phyloP scores from a whole-genome alignment of 2,888 invertebrate genomes.

The Erebia aethiops region DNA sequence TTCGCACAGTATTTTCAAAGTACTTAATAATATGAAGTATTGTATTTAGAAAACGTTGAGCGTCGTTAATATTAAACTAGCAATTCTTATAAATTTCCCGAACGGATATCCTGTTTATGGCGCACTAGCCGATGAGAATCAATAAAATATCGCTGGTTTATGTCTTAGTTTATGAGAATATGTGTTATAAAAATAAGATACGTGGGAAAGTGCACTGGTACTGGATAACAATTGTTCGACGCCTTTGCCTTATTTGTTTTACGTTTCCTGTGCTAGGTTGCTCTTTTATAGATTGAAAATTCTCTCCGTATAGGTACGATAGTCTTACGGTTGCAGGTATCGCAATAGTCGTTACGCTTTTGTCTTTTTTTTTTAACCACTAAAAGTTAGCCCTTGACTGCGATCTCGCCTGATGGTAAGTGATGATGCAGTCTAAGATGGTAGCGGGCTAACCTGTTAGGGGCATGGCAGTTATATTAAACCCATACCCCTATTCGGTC shows the following conservation, averaged over 20 bases:
- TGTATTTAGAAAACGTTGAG: neutral
- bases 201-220: slow-evolving; percentile 49
- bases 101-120: slow-evolving; percentile 68
- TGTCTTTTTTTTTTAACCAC: too few species aligned
- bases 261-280: slow-evolving; percentile 31
- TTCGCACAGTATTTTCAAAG: too few species aligned
- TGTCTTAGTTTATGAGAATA: slow-evolving; percentile 69
- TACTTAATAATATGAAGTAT: slow-evolving; percentile 1
- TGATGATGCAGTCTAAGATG: too few species aligned
- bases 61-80: slow-evolving; percentile 26
- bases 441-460: too few species aligned
- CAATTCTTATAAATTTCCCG: slow-evolving; percentile 61
- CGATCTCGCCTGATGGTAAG: too few species aligned
- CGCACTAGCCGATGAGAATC: slow-evolving; percentile 58
- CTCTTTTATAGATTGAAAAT: slow-evolving; percentile 31
- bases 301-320: too few species aligned
- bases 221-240: slow-evolving; percentile 53
- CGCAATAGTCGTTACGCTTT: slow-evolving; percentile 25
- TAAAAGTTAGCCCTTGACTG: too few species aligned
- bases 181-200: slow-evolving; percentile 73
- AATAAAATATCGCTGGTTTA: slow-evolving; percentile 72
- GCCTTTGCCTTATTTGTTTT: slow-evolving; percentile 34
- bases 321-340: slow-evolving; percentile 23
- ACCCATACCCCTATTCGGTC: too few species aligned
- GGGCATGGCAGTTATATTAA: too few species aligned